Evolutionary conservation across 1,140 invertebrate genomes (phyloP), one percentile per base, ranked within the genome.

Genomic region (Psilanteris sp.): DNA sequence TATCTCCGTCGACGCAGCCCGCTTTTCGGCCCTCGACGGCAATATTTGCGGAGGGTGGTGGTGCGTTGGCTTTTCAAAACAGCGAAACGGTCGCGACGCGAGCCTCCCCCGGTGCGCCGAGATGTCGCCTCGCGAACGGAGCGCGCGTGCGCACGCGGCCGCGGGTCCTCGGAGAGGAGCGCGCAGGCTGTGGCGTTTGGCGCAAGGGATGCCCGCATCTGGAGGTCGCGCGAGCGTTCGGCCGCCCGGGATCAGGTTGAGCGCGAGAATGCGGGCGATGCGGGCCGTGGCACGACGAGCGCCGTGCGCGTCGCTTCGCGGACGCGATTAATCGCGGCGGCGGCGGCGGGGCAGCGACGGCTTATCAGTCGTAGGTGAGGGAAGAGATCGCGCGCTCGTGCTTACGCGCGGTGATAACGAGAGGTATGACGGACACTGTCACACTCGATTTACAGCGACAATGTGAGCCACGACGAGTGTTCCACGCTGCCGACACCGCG

Each of bases 351-450:
- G 27, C 59, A 48, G 24, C 31, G 11, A 26, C 29, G 36, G 61
- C 31, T 54, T 32, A 66, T 59, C 50, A 36, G 46, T 68, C 50
- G 57, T 34, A 61, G 66, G 44, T 61, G 66, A 70, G 44, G 44
- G 54, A 54, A 71, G 66, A 55, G 44, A 62, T 50, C 46, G 57
- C 57, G 55, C 67, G 57, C 46, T 62, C 67, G 48, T 62, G 48
- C 48, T 62, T 55, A 32, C 55, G 57, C 67, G 54, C 54, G 54
- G 36, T 54, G 44, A 61, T 46, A 67, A 67, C 62, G 62, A 48
- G 68, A 72, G 68, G 68, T 64, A 72, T 72, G 68, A 72, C 68
- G 68, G 41, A 57, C 48, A 37, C 68, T 72, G 68, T 62, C 55
- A 55, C 48, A 20, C 48, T 57, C 43, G 48, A 57, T 64, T 48